A percentile compares a stretch with the other conserved stretches of the same genome.
Evolutionary conservation across 2,797 vertebrate species (phyloP).

Genomic region (Choloepus didactylus): DNA sequence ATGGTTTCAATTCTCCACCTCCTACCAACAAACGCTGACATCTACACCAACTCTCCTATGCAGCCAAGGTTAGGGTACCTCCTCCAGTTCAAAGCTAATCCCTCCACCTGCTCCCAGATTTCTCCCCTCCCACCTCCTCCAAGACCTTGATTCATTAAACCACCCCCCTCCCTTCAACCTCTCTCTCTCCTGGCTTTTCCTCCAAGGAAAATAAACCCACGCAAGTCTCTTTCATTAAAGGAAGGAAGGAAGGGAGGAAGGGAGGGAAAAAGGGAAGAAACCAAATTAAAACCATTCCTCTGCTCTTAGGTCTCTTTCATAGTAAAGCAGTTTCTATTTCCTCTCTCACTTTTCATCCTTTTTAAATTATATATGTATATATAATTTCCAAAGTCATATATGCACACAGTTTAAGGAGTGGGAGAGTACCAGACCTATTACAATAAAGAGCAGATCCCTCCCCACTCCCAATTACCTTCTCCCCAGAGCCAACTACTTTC

Average conservation of each 20-base stretch:
- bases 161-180: neutral
- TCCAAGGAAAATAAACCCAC: neutral
- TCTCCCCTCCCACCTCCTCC: neutral
- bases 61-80: neutral
- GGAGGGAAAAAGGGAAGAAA: neutral
- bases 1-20: constrained; percentile 39
- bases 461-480: neutral
- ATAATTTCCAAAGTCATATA: constrained; percentile 20
- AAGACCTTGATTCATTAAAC: constrained; percentile 15
- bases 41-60: constrained; percentile 2
- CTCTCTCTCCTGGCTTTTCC: neutral
- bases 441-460: neutral
- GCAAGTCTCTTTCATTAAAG: neutral
- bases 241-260: neutral
- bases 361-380: neutral
- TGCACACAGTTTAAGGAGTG: neutral
- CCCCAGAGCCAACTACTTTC: neutral
- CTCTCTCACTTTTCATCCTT: neutral
- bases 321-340: neutral
- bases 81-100: neutral
- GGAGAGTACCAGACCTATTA: neutral
- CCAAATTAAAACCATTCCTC: neutral
- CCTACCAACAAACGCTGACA: neutral
- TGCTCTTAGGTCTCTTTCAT: neutral
- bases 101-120: neutral